Base-by-base conservation (phyloP, 2,888 invertebrate genomes). In the Drosophila rubida region DNA sequence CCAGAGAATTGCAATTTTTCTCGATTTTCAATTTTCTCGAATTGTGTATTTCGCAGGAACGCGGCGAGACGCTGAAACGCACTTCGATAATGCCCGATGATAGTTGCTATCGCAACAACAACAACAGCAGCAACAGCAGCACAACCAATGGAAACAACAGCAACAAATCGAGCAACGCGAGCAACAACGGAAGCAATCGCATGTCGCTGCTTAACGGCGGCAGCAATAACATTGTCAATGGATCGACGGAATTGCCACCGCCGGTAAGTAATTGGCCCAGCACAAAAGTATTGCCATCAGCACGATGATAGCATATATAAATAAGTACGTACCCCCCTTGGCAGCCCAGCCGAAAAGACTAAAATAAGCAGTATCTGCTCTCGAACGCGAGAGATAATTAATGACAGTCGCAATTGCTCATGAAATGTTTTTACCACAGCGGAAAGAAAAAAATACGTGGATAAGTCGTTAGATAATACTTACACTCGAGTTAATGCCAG, bases 11-110 rank as follows among this genome's bases (percentile, higher is more conserved):
- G 14, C 35, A 13, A 37, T 37, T 14, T 13, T 13, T 13, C 11
- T 50, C 27, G 19, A 41, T 51, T 64, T 64, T 27, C 23, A 14
- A 23, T 35, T 68, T 5, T 32, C 48, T 11, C 25, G 2, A 11
- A 13, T 22, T n/a, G 23, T 16, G n/a, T 22, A 41, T 44, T 60
- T 72, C 75, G 4, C 68, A 92, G 91, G 92, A 92, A 59, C 90
- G 91, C 42, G 89, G 90, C 44, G 91, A 91, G 63, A 91, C 90
- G 16, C 80, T 92, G 23, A 89, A 88, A 11, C 91, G 90, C 62
- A 91, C 91, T 48, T 85, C 89, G 63, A 88, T 92, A 59, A 91
- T 91, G 90, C 89, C 90, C 63, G 91, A 92, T 75, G 90, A 90
- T 63, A 90, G 89, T 53, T 90, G 90, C 63, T 88, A 87, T 83